Evolutionary conservation across 2,797 vertebrate species (phyloP), one percentile per base, ranked within the genome.

Genomic region (Notoglanidium macrostoma): DNA sequence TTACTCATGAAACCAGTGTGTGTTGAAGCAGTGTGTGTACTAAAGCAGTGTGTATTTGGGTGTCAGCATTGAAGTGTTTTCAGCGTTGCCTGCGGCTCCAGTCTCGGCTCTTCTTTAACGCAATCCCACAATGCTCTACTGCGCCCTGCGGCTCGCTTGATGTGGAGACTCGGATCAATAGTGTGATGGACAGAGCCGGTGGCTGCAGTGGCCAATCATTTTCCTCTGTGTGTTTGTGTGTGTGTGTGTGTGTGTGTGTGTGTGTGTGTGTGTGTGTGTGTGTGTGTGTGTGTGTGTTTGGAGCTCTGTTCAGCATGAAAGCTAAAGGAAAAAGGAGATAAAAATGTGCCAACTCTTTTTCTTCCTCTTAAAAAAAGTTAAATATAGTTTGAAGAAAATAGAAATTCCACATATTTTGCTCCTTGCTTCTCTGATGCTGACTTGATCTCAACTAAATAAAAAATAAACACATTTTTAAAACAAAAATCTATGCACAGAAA

Each of bases 161-260:
- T 95, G 94, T 95, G 93, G 94, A 94, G 94, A 95, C 94, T 93
- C 90, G 93, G 93, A 96, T 95, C 95, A 94, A 95, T 95, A 95
- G 92, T 90, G 90, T 89, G 93, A 93, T 93, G 87, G 92, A 92
- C 92, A 90, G 93, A 94, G 93, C 93, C 92, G 92, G 93, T 94
- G 93, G 94, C 94, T 92, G 93, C 90, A 91, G 91, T 92, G 85
- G 59, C 83, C 85, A 91, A 93, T 92, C 94, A 92, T 93, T 94
- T 95, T 94, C 94, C 94, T 85, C 3, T 87, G n/a, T 80, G 54
- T 70, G 68, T 81, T n/a, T 85, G 23, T 63, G 10, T 87, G 63
- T 84, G 68, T 82, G 88, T 91, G 91, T 93, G 89, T 92, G 44
- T 84, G 68, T 84, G 79, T 70, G 85, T 80, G 65, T 82, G 88